Percentiles rank a stretch among this genome's conserved stretches.
Conservation (phyloP, 2,797 vertebrate genomes). For the Rhinoraja longicauda region DNA sequence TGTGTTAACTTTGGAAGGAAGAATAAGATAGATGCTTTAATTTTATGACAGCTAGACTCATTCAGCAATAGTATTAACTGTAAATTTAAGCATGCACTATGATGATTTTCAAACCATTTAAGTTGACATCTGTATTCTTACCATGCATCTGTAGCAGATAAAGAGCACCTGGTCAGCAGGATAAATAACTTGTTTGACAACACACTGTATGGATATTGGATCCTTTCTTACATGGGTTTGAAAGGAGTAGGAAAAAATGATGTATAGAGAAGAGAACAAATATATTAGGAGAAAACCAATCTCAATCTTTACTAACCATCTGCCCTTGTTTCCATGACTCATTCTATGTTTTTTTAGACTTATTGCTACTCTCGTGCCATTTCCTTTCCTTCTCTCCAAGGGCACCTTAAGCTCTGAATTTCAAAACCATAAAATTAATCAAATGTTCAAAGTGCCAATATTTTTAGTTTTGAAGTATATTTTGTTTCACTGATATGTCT, state of each 20-base stretch:
- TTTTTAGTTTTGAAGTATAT: conserved; percentile 39
- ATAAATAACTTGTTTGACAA: not conserved
- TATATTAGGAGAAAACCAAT: not conserved
- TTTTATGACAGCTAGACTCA: not conserved
- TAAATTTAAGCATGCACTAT: not conserved
- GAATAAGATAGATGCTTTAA: not conserved
- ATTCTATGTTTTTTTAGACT: not conserved
- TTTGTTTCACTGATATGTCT: conserved; percentile 36
- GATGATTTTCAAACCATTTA: conserved; percentile 19
- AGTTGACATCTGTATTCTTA: not conserved
- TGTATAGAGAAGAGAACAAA: not conserved
- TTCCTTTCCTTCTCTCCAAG: conserved; percentile 35
- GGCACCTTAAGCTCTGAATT: conserved; percentile 36
- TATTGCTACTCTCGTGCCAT: not conserved
- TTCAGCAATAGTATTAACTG: not conserved
- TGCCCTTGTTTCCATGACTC: not conserved
- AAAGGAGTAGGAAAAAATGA: not conserved
- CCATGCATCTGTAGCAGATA: not conserved
- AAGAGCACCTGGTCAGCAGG: not conserved
- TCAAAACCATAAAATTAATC: conserved; percentile 35
- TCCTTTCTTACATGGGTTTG: not conserved
- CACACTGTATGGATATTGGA: not conserved
- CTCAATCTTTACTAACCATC: not conserved
- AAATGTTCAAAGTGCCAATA: conserved; percentile 37
- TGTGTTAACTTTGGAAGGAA: not conserved